Conservation (phyloP, 2,113 vertebrate species). For the Eolophus roseicapilla region DNA sequence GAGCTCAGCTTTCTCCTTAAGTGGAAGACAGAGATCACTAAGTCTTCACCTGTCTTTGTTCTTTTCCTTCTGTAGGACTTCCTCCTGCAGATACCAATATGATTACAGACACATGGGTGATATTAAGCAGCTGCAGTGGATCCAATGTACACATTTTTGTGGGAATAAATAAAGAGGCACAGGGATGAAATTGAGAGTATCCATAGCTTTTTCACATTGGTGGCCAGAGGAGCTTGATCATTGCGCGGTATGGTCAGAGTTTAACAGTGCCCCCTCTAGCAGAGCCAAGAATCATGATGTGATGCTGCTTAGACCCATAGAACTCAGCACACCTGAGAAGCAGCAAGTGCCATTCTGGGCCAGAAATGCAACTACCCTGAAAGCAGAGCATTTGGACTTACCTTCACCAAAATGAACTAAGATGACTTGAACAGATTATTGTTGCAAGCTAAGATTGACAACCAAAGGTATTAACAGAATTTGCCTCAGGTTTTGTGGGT, state of each 20-base stretch:
- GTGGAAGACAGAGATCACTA: not conserved
- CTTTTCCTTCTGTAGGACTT: not conserved
- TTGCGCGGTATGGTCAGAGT: not conserved
- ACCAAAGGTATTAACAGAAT: not conserved
- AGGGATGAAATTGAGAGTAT: not conserved
- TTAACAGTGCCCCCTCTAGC: not conserved
- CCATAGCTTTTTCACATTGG: not conserved
- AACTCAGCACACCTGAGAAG: not conserved
- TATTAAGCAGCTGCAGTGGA: not conserved
- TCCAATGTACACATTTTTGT: not conserved
- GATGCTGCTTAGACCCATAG: not conserved
- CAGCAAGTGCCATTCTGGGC: not conserved
- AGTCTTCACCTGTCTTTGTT: not conserved
- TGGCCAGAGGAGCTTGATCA: not conserved
- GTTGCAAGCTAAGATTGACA: not conserved
- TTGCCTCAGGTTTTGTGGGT: not conserved
- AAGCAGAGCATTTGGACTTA: not conserved
- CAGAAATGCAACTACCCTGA: not conserved
- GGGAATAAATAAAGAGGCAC: not conserved
- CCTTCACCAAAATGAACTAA: not conserved
- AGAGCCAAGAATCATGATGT: not conserved
- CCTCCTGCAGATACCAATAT: not conserved
- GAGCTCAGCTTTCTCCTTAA: not conserved
- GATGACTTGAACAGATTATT: not conserved
- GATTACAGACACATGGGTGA: not conserved